A percentile compares a stretch with the other conserved stretches of the same genome.
Conservation (phyloP, 2,888 invertebrate genomes). For the Ferdinandea cuprea region DNA sequence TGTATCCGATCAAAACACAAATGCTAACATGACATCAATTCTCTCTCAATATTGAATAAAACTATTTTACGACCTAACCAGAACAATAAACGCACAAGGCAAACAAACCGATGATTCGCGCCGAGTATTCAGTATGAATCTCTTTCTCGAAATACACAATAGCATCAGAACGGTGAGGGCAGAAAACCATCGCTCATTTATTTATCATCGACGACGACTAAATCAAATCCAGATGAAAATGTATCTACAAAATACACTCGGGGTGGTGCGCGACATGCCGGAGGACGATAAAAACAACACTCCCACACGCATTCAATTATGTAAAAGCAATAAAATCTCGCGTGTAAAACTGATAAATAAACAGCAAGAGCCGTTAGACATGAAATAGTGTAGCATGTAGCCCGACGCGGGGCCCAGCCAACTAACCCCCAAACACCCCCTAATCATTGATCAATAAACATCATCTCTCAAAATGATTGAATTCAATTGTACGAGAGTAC, state of each 20-base stretch:
- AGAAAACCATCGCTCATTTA: constrained; percentile 30
- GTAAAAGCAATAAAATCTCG: constrained; percentile 71
- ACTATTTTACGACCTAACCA: constrained; percentile 68
- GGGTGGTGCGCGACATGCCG: neutral
- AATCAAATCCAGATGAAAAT: constrained; percentile 69
- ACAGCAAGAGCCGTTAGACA: constrained; percentile 33
- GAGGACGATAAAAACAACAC: constrained; percentile 67
- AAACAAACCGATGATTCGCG: constrained; percentile 61
- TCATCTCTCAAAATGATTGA: constrained; percentile 70
- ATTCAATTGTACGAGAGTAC: constrained; percentile 67
- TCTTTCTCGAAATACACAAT: constrained; percentile 16
- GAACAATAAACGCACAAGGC: constrained; percentile 69
- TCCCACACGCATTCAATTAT: constrained; percentile 72
- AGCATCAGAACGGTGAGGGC: neutral
- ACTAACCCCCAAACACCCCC: constrained; percentile 14
- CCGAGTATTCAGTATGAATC: constrained; percentile 3
- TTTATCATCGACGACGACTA: constrained; percentile 25
- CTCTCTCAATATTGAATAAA: constrained; percentile 68
- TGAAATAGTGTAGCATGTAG: constrained; percentile 38
- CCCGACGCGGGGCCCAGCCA: neutral
- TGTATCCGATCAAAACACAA: constrained; percentile 27
- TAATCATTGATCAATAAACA: constrained; percentile 66
- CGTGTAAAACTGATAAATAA: constrained; percentile 74
- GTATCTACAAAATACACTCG: constrained; percentile 17
- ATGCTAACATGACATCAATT: constrained; percentile 41